Evolutionary conservation across 2,888 invertebrate species (phyloP), one percentile per base, ranked within the genome.

Genomic region (Netelia virgata): DNA sequence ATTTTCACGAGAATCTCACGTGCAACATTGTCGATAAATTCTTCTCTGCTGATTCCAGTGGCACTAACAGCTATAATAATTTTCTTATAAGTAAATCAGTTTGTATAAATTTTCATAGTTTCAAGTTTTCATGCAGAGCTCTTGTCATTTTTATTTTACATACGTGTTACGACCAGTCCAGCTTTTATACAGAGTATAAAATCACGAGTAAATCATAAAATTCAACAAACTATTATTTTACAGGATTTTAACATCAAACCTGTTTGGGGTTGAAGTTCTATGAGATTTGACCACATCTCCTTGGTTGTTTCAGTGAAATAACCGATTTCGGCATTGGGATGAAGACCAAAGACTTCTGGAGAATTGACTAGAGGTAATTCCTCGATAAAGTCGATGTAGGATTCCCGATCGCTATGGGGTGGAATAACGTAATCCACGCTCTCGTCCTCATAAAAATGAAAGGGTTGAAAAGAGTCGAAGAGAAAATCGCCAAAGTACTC

Each of bases 401-500:
- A 95, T 0, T 97, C 96, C 74, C 95, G 95, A 76, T 95, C 95
- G 0, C 96, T 95, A 84, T 95, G 95, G 0, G 94, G 94, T 14
- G 98, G 98, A 86, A 98, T 96, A 69, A 95, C 94, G 93, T 98
- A 98, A 92, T 97, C 97, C 1, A 97, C 96, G 11, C 94, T 92
- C 0, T 95, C 94, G 91, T 98, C 97, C 68, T 94, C 94, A 92
- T 97, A 98, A 94, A 98, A 98, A 93, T 98, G 97, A 94, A 98
- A 98, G 0, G 97, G 97, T 93, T 98, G 97, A 94, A 97, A 98
- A 78, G 96, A 96, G 92, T 98, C 98, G 93, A 98, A 98, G 70
- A 98, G 95, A 93, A 98, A 98, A 92, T 98, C 98, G 0, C 98
- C 98, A 95, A 98, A 96, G 92, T 98, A 98, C 93, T 98, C 98